phyloP scores from a whole-genome alignment of 2,888 invertebrate species.

The Chouioia cunea region DNA sequence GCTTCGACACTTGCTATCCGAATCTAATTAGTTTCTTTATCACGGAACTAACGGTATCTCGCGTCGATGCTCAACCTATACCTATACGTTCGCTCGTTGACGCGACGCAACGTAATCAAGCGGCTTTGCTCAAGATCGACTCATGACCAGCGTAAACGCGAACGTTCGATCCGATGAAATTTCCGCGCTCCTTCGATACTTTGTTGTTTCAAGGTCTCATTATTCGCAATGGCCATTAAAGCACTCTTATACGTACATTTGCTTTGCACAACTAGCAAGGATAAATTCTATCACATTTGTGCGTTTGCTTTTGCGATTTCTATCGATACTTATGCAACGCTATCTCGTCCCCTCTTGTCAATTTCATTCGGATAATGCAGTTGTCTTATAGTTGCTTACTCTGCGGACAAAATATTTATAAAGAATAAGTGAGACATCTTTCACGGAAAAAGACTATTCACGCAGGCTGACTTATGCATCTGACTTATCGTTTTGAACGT shows the following conservation, averaged over 20 bases:
- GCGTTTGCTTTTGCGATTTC: slow-evolving; percentile 3
- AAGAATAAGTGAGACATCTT: neutral
- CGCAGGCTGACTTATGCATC: slow-evolving; percentile 5
- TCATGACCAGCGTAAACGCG: neutral
- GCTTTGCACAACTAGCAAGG: neutral
- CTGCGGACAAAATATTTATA: neutral
- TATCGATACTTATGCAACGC: slow-evolving; percentile 5
- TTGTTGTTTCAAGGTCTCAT: slow-evolving; percentile 38
- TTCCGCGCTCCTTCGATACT: slow-evolving; percentile 31
- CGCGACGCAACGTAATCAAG: neutral
- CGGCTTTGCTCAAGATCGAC: neutral
- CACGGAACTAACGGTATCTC: slow-evolving; percentile 11
- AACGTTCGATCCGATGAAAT: slow-evolving; percentile 23
- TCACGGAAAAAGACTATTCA: neutral
- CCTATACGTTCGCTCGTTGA: neutral
- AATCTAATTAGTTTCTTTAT: slow-evolving; percentile 25
- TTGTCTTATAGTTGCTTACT: too few relatives aligned
- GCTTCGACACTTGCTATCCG: slow-evolving; percentile 4
- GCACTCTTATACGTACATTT: slow-evolving; percentile 10
- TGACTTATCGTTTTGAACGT: slow-evolving; percentile 17
- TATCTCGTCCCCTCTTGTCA: too few relatives aligned
- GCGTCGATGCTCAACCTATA: neutral
- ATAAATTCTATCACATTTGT: neutral
- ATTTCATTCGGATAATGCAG: too few relatives aligned
- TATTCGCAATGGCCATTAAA: slow-evolving; percentile 18